Percentiles rank a stretch among this genome's conserved stretches.
Evolutionary conservation across 2,113 vertebrate genomes (phyloP).

Genomic region (Synodontis membranacea): DNA sequence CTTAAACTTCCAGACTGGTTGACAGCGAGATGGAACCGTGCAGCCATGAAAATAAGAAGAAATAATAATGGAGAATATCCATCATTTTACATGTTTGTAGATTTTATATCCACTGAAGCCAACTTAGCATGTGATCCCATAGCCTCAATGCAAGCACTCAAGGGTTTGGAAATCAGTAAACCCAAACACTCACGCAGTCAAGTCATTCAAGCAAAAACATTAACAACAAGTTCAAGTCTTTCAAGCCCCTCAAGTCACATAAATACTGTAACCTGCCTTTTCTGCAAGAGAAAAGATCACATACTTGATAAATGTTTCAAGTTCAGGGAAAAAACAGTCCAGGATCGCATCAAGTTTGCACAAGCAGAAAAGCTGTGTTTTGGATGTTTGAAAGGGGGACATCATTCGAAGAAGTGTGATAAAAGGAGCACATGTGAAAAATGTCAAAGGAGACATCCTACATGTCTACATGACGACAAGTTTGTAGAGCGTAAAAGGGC

Average conservation of each 20-base stretch:
- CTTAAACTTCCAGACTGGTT: conserved; percentile 7
- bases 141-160: conserved; percentile 40
- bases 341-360: conserved; percentile 42
- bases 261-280: not conserved
- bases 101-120: conserved; percentile 16
- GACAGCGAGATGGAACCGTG: conserved; percentile 22
- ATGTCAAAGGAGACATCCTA: conserved; percentile 39
- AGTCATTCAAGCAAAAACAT: not conserved
- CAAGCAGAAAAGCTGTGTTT: conserved; percentile 38
- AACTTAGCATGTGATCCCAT: conserved; percentile 18
- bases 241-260: too few species aligned
- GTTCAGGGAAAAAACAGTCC: not conserved
- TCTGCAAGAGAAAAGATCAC: not conserved
- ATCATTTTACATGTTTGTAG: conserved; percentile 28
- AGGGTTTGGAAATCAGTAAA: not conserved
- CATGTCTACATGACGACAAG: conserved; percentile 16
- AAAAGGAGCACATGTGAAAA: conserved; percentile 29
- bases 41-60: too few species aligned
- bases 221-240: not conserved
- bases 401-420: conserved; percentile 32
- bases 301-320: not conserved
- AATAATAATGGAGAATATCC: not conserved
- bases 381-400: not conserved
- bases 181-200: not conserved
- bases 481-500: conserved; percentile 15